Evolutionary conservation across 1,140 invertebrate species (phyloP), one percentile per base, ranked within the genome.

Genomic region (Drosophila pallidifrons): DNA sequence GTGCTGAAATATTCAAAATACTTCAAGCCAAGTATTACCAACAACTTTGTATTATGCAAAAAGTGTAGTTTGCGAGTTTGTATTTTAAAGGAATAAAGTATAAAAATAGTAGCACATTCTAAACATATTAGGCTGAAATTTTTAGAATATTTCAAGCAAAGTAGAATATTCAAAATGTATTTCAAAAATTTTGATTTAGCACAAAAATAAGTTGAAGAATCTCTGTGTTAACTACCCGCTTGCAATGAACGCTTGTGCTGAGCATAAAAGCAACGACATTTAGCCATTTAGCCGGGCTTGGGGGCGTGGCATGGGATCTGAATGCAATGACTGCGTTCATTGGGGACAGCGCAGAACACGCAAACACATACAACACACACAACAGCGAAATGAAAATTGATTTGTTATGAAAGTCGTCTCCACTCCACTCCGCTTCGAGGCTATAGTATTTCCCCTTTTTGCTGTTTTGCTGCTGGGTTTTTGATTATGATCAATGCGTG

Each of bases 341-440:
- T 65, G 46, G 66, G 66, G 54, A 67, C n/a, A 51, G 25, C 63
- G 41, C 13, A 32, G 7, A 67, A 70, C 58, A 70, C 41, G 32
- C 6, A 68, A 60, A 74, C 20, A 75, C 73, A 49, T 20, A 54
- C 30, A 70, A 75, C 73, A 49, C 30, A 54, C 30, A 70, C 64
- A 49, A 63, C 38, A 72, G 55, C 63, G 63, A 79, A 75, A 75
- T 71, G 73, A 75, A 75, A 75, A 79, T 79, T 79, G 73, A 79
- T 79, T 79, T 79, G 77, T 79, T 79, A 79, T 79, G 67, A 79
- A 76, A 76, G 57, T 69, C 57, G 65, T 38, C 20, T 20, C 16
- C 16, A 2, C 49, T 30, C n/a, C 25, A 8, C 25, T 5, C 1
- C 20, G 1, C 3, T 28, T 25, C 2, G 5, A 25, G 20, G 20